Evolutionary conservation across 2,113 vertebrate genomes (phyloP).

Genomic region (Pitta sordida): DNA sequence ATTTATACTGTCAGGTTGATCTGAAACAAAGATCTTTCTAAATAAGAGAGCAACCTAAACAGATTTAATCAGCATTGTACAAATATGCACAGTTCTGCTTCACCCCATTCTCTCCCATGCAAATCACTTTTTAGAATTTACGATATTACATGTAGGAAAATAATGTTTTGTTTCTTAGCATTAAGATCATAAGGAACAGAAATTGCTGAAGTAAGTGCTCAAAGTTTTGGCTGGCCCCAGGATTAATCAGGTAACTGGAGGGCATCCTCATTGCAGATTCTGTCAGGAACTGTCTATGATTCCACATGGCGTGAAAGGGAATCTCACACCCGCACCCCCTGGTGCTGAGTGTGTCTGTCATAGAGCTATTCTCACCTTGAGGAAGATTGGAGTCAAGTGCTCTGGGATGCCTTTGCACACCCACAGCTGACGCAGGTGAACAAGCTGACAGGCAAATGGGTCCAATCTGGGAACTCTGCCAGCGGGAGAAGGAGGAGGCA

Average conservation of each 20-base stretch:
- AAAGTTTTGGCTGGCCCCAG: not conserved
- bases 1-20: not conserved
- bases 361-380: not conserved
- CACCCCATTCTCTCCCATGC: not conserved
- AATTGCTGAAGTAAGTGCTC: not conserved
- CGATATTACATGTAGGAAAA: not conserved
- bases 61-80: not conserved
- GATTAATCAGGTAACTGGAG: not conserved
- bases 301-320: not conserved
- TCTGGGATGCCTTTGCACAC: not conserved
- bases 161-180: not conserved
- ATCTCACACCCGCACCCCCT: not conserved
- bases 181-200: not conserved
- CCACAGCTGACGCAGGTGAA: not conserved
- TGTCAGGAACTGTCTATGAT: not conserved
- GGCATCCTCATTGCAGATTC: not conserved
- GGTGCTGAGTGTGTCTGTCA: not conserved
- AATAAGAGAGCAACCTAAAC: not conserved
- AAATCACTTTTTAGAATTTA: not conserved
- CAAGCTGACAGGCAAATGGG: not conserved
- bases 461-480: not conserved
- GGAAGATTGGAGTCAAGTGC: not conserved
- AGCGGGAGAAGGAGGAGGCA: not conserved
- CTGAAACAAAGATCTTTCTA: conserved; percentile 1
- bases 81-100: not conserved